Conservation (phyloP, 1,140 invertebrate species). For the Charaxes varanes region DNA sequence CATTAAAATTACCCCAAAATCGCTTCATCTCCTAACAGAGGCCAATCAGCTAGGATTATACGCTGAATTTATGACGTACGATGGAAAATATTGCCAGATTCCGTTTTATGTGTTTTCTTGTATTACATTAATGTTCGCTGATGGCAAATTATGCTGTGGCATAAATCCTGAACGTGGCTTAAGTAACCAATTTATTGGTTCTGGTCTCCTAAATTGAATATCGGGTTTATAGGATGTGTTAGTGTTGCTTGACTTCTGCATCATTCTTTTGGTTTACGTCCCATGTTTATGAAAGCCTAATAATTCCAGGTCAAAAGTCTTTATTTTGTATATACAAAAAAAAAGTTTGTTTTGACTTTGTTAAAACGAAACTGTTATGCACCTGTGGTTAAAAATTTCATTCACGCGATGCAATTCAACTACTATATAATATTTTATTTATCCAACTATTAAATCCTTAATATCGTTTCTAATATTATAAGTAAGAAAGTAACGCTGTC, state of each 20-base stretch:
- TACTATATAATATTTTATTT: too few species aligned
- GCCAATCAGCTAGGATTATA: conserved; percentile 24
- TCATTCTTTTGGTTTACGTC: not conserved
- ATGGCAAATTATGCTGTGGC: conserved; percentile 32
- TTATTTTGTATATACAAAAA: too few species aligned
- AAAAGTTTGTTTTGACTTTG: too few species aligned
- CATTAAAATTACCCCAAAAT: too few species aligned
- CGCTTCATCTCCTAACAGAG: conserved; percentile 18
- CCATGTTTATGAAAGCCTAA: too few species aligned
- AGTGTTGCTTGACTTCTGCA: not conserved
- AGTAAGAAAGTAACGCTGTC: too few species aligned
- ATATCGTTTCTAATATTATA: too few species aligned
- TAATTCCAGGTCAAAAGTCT: too few species aligned
- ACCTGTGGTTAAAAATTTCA: too few species aligned
- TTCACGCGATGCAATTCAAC: too few species aligned
- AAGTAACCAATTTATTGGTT: conserved; percentile 4
- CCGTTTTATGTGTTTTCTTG: conserved; percentile 44
- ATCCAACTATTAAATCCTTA: too few species aligned
- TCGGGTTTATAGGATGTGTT: conserved; percentile 1
- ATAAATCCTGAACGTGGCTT: conserved; percentile 23
- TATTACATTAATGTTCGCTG: conserved; percentile 34
- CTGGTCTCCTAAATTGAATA: conserved; percentile 8
- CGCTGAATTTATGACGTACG: conserved; percentile 42
- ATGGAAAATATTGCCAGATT: conserved; percentile 50
- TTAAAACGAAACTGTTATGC: too few species aligned